Conservation (phyloP, 1,140 invertebrate species). For the Palaemon carinicauda region DNA sequence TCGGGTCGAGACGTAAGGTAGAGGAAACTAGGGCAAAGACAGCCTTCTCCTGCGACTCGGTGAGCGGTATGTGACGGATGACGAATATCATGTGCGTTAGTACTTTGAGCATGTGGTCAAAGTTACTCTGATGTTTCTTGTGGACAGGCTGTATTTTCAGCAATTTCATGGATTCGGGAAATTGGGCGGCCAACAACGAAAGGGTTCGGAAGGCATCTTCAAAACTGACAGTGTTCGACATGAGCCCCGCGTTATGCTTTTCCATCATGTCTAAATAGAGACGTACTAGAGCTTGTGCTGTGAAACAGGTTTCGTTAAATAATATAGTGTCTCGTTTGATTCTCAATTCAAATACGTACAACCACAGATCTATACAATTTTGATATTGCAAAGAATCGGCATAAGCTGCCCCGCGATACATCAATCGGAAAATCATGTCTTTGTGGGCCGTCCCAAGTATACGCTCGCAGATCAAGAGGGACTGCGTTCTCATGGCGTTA, state of each 20-base stretch:
- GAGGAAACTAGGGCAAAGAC: conserved; percentile 47
- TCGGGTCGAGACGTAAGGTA: conserved; percentile 69
- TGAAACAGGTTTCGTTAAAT: conserved; percentile 80
- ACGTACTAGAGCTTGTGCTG: conserved; percentile 72
- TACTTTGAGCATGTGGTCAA: conserved; percentile 73
- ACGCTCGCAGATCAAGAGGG: conserved; percentile 82
- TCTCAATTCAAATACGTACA: conserved; percentile 79
- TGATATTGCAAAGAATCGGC: conserved; percentile 85
- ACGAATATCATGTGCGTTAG: conserved; percentile 84
- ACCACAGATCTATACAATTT: conserved; percentile 85
- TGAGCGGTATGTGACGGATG: conserved; percentile 71
- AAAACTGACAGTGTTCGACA: conserved; percentile 72
- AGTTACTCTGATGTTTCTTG: conserved; percentile 82
- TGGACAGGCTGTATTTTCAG: conserved; percentile 75
- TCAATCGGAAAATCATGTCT: conserved; percentile 77
- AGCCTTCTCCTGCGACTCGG: conserved; percentile 65
- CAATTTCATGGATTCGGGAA: conserved; percentile 71
- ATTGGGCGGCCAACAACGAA: conserved; percentile 71
- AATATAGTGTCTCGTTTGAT: conserved; percentile 79
- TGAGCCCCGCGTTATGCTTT: conserved; percentile 69
- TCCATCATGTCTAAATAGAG: conserved; percentile 81
- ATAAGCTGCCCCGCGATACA: conserved; percentile 83
- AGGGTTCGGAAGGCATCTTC: conserved; percentile 79
- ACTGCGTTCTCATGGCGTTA: conserved; percentile 83
- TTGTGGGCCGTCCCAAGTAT: conserved; percentile 83